phyloP scores from a whole-genome alignment of 2,113 vertebrate species.

The Neodon shergylaensis region DNA sequence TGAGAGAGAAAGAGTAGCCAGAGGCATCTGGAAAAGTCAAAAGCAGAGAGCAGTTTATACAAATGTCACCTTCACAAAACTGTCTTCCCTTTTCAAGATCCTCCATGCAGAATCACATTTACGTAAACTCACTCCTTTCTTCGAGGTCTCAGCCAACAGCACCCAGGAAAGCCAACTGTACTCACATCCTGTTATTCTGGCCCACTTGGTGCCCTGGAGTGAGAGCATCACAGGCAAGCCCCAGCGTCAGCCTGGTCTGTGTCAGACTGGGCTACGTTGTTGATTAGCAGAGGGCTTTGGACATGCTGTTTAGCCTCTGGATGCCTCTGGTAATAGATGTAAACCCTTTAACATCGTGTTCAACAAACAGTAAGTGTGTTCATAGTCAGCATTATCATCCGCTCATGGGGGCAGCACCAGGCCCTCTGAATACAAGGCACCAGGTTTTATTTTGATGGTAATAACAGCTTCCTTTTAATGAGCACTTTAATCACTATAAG shows the following conservation, averaged over 20 bases:
- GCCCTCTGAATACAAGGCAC: not conserved
- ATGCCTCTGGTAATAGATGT: not conserved
- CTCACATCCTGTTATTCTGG: not conserved
- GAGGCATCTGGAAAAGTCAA: not conserved
- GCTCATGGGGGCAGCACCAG: not conserved
- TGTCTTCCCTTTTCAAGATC: not conserved
- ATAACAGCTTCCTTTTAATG: slow-evolving; percentile 26
- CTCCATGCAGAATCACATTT: not conserved
- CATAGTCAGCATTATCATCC: slow-evolving; percentile 15
- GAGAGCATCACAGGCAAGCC: not conserved
- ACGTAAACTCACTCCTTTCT: not conserved
- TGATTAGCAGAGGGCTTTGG: not conserved
- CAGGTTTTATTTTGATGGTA: slow-evolving; percentile 7
- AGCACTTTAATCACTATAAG: not conserved
- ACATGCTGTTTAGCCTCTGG: not conserved
- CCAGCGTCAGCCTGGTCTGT: not conserved
- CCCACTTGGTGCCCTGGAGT: not conserved
- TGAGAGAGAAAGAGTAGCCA: not conserved
- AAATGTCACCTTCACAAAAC: not conserved
- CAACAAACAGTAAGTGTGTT: slow-evolving; percentile 15
- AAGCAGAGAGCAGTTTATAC: not conserved
- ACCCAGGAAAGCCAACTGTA: not conserved
- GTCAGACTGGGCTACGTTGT: not conserved
- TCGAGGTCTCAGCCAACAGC: not conserved
- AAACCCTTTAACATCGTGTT: not conserved